Base-by-base conservation (phyloP, 37 sponge, comb jelly and placozoan genomes). In the Theonella swinhoei region DNA sequence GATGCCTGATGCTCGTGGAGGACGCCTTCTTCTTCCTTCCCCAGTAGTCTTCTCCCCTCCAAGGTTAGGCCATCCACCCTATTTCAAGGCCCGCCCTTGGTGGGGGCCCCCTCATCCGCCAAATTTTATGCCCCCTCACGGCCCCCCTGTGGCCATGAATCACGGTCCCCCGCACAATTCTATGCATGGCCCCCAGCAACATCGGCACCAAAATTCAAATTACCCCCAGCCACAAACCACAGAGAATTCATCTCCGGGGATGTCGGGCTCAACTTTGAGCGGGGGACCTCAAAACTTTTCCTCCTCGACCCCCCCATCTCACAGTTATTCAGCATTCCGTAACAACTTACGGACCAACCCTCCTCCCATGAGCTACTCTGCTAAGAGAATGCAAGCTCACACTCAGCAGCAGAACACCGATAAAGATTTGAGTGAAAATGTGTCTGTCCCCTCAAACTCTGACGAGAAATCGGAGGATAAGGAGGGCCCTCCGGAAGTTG, bases 51-150 rank as follows among this genome's bases (percentile, higher is more conserved):
- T 35, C 26, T 78, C 80, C 64, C 73, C 71, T 54, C 83, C 89
- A 43, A 88, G 89, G 89, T 88, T 83, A 83, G 89, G 78, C 54
- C 78, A 47, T 29, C 40, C 11, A 23, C 64, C 62, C 34, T 31
- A 19, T n/a, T 42, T 59, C 59, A 39, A 25, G 31, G 65, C 75
- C 28, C 61, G 75, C 26, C 84, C 84, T 22, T 65, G 75, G 75
- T 75, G 68, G 75, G 77, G 54, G 38, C 26, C 69, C 41, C 80
- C 65, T 42, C 64, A 36, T 9, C 68, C 37, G n/a, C 37, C 47
- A 8, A 47, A 47, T 47, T 47, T 47, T 14, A 47, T 47, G 54
- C 54, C 54, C 54, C 54, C 54, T 14, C 54, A 47, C 54, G 54
- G 54, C 11, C 54, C 54, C 54, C 54, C 54, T 47, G 14, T 47